These are phyloP conservation scores for Micropterix aruncella DNA, from an alignment of 2,888 invertebrate species.

Conservation along the genomic window DNA sequence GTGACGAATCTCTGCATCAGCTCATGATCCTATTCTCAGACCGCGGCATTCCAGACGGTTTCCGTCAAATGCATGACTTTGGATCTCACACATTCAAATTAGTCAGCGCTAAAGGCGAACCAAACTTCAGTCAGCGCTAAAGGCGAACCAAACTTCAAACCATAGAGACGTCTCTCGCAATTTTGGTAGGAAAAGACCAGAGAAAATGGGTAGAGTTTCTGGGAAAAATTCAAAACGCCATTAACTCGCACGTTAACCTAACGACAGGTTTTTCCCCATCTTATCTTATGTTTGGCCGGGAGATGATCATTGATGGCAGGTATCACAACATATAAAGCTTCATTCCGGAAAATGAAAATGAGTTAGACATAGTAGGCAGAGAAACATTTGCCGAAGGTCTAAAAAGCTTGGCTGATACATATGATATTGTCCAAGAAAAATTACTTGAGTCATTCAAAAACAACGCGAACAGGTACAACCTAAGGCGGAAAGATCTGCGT, in stretches of 20 bases:
- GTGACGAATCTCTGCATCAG: slow-evolving; percentile 83
- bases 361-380: too few species aligned
- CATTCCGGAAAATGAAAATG: too few species aligned
- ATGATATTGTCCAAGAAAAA: too few species aligned
- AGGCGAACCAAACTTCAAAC: slow-evolving; percentile 55
- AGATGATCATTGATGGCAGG: too few species aligned
- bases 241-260: slow-evolving; percentile 55
- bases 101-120: slow-evolving; percentile 60
- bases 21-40: slow-evolving; percentile 75
- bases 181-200: too few species aligned
- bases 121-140: slow-evolving; percentile 81
- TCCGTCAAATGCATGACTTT: slow-evolving; percentile 89
- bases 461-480: too few species aligned
- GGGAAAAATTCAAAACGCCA: slow-evolving; percentile 85
- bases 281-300: slow-evolving; percentile 84
- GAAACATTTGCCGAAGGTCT: too few species aligned
- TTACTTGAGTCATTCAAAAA: too few species aligned
- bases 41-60: slow-evolving; percentile 88
- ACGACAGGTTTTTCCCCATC: slow-evolving; percentile 73
- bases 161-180: slow-evolving; percentile 46
- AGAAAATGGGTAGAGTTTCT: slow-evolving; percentile 81
- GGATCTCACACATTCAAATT: slow-evolving; percentile 90
- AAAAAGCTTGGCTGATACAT: too few species aligned
- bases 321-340: too few species aligned
- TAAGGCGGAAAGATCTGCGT: too few species aligned